Evolutionary conservation across 1,140 invertebrate species (phyloP), one percentile per base, ranked within the genome.

Genomic region (Solen grandis): DNA sequence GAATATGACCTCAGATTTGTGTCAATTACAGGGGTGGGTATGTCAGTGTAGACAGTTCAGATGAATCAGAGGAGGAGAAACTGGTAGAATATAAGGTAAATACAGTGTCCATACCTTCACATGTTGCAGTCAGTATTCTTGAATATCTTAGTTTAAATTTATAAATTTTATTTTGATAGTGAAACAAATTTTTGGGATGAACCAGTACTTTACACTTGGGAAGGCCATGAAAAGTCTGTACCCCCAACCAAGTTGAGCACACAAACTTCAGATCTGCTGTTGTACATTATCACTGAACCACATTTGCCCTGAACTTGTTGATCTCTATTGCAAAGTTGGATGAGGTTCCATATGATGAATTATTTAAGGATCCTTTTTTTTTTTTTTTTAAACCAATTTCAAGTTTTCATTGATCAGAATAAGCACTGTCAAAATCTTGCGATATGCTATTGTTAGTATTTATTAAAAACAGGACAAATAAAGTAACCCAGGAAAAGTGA

Each of bases 1-100:
- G 41, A 46, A 46, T 46, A 46, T 8, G 41, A 46, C 41, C 41
- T 46, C 8, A 46, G 8, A 46, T 46, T 8, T 46, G n/a, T 46
- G 41, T 46, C 41, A 10, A 46, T 46, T 46, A 10, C 41, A 46
- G 41, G 19, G 41, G 41, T 46, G 41, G 8, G 8, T 8, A 46
- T 8, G 19, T 46, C 8, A 46, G 41, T 46, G n/a, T n/a, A n/a
- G n/a, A n/a, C n/a, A 46, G 41, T 46, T 8, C 8, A 46, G 41
- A 46, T 10, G 41, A 46, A 19, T 8, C 8, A 19, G 41, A 46
- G 41, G 41, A 46, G 10, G 68, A 36, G 2, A 16, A 70, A 1
- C 31, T 70, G 31, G 68, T 70, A n/a, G 68, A 70, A 57, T 70
- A 70, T 25, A 70, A 70, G 52, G 68, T 70, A 36, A 35, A 33